A percentile compares a stretch with the other conserved stretches of the same genome.
These are phyloP conservation scores for Emmelina monodactyla DNA, from an alignment of 2,888 invertebrate genomes.

Conservation along the genomic window DNA sequence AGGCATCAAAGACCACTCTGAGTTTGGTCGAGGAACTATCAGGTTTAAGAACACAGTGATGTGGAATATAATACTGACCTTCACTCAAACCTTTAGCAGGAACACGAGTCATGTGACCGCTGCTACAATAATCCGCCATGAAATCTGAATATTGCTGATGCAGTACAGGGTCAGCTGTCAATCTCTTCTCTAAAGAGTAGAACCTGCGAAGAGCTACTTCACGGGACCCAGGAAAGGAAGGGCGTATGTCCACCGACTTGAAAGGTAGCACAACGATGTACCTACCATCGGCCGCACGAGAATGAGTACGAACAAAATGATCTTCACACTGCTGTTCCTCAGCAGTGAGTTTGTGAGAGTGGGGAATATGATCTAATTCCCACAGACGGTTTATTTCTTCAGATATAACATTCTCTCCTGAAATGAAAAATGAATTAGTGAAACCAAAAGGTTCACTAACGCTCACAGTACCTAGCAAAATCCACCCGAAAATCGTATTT, in stretches of 20 bases:
- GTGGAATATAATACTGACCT: constrained; percentile 10
- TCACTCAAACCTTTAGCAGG: background rate
- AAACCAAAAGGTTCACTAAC: too few species aligned
- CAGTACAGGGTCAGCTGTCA: constrained; percentile 7
- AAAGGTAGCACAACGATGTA: constrained; percentile 9
- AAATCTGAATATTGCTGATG: constrained; percentile 9
- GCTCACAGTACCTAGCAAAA: too few species aligned
- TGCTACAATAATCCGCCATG: constrained; percentile 9
- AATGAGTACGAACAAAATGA: constrained; percentile 4
- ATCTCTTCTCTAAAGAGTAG: constrained; percentile 6
- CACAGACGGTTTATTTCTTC: background rate
- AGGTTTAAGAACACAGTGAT: constrained; percentile 9
- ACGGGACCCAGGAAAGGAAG: constrained; percentile 4
- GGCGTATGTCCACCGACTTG: constrained; percentile 1
- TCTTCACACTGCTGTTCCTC: constrained; percentile 5
- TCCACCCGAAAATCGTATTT: too few species aligned
- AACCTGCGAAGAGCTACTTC: constrained; percentile 11
- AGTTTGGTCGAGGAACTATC: constrained; percentile 9
- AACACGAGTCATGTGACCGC: constrained; percentile 9
- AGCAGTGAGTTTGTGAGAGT: background rate
- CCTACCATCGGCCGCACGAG: constrained; percentile 4
- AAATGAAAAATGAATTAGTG: too few species aligned
- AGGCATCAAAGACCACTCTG: constrained; percentile 12
- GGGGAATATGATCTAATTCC: background rate
- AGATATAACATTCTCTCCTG: too few species aligned